Conservation (phyloP, 2,888 invertebrate genomes). For the Falcaria lacertinaria region DNA sequence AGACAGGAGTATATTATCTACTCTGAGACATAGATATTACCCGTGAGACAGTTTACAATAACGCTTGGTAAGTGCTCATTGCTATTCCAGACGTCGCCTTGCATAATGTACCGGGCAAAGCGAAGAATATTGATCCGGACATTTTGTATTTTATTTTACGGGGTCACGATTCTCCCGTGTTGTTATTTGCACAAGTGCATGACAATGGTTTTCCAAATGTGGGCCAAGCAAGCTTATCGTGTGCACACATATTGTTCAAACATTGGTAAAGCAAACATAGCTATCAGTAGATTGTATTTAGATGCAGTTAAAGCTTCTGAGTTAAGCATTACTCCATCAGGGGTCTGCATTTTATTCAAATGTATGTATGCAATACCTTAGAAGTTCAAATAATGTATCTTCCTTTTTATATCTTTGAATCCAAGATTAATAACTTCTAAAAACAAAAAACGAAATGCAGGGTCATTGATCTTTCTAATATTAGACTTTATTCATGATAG, state of each 20-base stretch:
- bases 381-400: too few species aligned
- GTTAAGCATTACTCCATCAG: conserved; percentile 3
- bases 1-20: neutral
- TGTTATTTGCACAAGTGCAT: conserved; percentile 26
- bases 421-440: neutral
- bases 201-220: conserved; percentile 20
- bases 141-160: conserved; percentile 16
- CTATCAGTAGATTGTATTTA: conserved; percentile 8
- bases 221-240: conserved; percentile 22
- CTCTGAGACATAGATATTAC: neutral
- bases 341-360: neutral
- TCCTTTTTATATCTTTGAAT: neutral
- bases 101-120: conserved; percentile 26
- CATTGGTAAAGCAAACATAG: conserved; percentile 6
- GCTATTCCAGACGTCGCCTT: conserved; percentile 30
- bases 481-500: neutral
- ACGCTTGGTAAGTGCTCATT: conserved; percentile 18
- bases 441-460: neutral
- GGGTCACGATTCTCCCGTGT: conserved; percentile 14
- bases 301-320: conserved; percentile 14
- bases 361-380: too few species aligned
- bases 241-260: conserved; percentile 18
- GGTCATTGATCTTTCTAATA: neutral
- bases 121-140: conserved; percentile 23
- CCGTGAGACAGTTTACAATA: neutral